A percentile compares a stretch with the other conserved stretches of the same genome.
These are phyloP conservation scores for Zingel zingel DNA, from an alignment of 2,113 vertebrate species.

Conservation along the genomic window DNA sequence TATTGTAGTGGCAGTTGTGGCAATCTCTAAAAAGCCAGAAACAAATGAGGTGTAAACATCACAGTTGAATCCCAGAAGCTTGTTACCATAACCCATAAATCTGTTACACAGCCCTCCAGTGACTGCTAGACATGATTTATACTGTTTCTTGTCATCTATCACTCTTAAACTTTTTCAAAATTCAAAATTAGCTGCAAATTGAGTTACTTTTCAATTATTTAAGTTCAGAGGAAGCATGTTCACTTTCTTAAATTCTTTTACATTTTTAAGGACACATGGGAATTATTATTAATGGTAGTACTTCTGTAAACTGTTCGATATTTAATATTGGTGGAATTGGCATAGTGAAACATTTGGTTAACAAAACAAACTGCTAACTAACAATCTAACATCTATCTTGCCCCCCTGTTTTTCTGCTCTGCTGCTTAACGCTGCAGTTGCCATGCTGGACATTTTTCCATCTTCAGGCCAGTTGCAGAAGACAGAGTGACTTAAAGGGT, in stretches of 20 bases:
- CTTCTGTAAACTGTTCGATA: not conserved
- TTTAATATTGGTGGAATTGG: not conserved
- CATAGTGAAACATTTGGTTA: slow-evolving; percentile 13
- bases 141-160: not conserved
- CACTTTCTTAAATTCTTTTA: not conserved
- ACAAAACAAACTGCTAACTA: not conserved
- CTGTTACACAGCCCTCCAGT: not conserved
- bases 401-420: slow-evolving; percentile 27
- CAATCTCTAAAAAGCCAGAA: no score
- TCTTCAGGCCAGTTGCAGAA: not conserved
- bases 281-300: not conserved
- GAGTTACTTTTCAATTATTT: no score
- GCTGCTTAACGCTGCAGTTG: slow-evolving; percentile 34
- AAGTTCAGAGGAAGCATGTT: not conserved
- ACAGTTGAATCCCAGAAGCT: no score
- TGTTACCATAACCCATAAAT: no score
- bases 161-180: not conserved
- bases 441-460: slow-evolving; percentile 45
- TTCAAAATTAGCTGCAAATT: not conserved
- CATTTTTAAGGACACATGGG: not conserved
- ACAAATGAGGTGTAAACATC: no score
- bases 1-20: no score
- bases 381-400: not conserved
- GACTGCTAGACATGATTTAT: not conserved
- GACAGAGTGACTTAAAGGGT: not conserved